phyloP scores from a whole-genome alignment of 2,113 vertebrate genomes.

The Aythya baeri region DNA sequence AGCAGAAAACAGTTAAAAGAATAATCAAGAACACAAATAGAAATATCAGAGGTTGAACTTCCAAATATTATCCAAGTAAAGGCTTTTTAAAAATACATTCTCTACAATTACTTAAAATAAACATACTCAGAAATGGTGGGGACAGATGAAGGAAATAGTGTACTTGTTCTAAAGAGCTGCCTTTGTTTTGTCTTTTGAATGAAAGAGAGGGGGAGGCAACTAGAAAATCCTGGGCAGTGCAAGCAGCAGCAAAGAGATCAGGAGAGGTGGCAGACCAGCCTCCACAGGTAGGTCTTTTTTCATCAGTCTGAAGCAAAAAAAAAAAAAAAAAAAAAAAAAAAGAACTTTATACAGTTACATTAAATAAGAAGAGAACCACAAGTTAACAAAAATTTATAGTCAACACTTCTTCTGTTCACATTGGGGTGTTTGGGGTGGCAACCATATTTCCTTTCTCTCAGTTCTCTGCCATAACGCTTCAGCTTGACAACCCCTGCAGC shows the following conservation, averaged over 20 bases:
- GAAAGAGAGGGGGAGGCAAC: background rate
- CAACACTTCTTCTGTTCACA: background rate
- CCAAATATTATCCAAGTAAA: background rate
- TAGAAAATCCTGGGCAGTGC: background rate
- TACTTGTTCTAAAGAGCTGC: background rate
- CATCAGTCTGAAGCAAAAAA: background rate
- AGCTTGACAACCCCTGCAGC: background rate
- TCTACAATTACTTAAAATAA: background rate
- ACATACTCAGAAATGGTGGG: background rate
- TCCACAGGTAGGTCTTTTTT: background rate
- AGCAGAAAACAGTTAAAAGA: background rate
- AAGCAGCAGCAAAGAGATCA: background rate
- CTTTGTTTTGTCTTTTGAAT: rapidly evolving
- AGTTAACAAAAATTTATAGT: background rate
- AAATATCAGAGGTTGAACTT: background rate
- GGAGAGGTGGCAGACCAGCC: background rate
- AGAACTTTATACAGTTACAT: conserved; percentile 25
- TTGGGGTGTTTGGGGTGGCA: background rate
- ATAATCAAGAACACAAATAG: background rate
- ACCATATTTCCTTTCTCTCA: background rate
- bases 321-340: background rate
- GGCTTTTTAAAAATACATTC: background rate
- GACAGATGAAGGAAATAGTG: background rate
- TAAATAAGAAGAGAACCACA: conserved; percentile 31
- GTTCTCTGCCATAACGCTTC: background rate